Evolutionary conservation across 2,113 vertebrate species (phyloP), one percentile per base, ranked within the genome.

Genomic region (Psittacara wagleri): DNA sequence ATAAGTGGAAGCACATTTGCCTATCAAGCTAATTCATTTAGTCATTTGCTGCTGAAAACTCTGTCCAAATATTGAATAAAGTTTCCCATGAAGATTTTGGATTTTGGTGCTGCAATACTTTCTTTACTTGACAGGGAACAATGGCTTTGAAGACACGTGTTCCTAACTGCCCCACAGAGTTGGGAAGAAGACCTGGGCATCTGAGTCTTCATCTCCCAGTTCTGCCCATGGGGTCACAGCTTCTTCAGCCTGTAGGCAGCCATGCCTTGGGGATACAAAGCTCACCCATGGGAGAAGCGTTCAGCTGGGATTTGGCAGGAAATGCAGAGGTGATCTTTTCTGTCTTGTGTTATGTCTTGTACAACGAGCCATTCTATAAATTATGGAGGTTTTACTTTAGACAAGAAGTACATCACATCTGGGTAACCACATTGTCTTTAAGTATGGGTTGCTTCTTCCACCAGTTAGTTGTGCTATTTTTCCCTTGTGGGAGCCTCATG

Each of bases 151-250:
- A 51, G 54, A 28, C 25, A 4, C 1, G 1, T 8, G 46, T 55
- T 77, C 16, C 63, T n/a, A 51, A 29, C 17, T 23, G 39, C 52
- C 61, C 44, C 4, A 4, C 17, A 22, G 8, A 19, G 76, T 7
- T 72, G 64, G 46, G 39, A 83, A 17, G 68, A 69, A 16, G 43
- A 52, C 15, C 33, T 11, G 41, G 8, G 17, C 23, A 49, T 31
- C 48, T 8, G 43, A 43, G 19, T 37, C 5, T 20, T 46, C 29
- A 57, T 43, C 22, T 13, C 13, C 37, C 29, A 33, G 54, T 62
- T 35, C 55, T 75, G 49, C 33, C 33, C 1, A 1, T 0, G 6
- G 11, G 23, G 17, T 12, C 2, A 0, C 31, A 68, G 23, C 24
- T 43, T 67, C 66, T 66, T 15, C 44, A 67, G 31, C 27, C 17